These are phyloP conservation scores for Glyphotaelius pellucidus DNA, from an alignment of 2,888 invertebrate genomes.

Conservation along the genomic window DNA sequence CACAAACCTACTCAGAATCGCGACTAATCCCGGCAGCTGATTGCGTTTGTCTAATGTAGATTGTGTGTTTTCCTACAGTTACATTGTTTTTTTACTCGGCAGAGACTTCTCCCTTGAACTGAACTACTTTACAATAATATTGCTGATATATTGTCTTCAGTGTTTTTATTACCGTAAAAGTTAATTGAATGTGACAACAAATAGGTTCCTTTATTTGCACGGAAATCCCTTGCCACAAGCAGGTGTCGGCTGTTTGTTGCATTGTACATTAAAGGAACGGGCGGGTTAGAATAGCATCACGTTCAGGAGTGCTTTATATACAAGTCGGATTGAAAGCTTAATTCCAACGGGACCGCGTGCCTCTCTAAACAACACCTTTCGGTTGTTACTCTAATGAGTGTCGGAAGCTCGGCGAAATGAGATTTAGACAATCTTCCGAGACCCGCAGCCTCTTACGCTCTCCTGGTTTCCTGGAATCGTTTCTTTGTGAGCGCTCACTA, in stretches of 20 bases:
- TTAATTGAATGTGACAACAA: not conserved
- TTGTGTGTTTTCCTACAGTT: slow-evolving; percentile 65
- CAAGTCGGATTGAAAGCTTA: slow-evolving; percentile 63
- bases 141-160: not conserved
- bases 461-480: slow-evolving; percentile 44
- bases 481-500: slow-evolving; percentile 5
- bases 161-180: not conserved
- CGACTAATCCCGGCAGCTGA: slow-evolving; percentile 62
- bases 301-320: slow-evolving; percentile 60
- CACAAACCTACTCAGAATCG: slow-evolving; percentile 59
- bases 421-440: slow-evolving; percentile 64
- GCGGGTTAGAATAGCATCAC: slow-evolving; percentile 63
- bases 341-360: slow-evolving; percentile 58
- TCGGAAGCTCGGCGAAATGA: slow-evolving; percentile 65
- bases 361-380: slow-evolving; percentile 65
- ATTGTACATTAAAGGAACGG: not conserved
- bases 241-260: not conserved
- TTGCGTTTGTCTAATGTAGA: slow-evolving; percentile 65
- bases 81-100: slow-evolving; percentile 63
- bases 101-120: slow-evolving; percentile 24
- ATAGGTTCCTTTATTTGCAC: not conserved
- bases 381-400: slow-evolving; percentile 65
- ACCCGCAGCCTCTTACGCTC: slow-evolving; percentile 49
- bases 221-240: not conserved
- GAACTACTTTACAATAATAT: slow-evolving; percentile 28